These are phyloP conservation scores for Andinoacara biseriatus DNA, from an alignment of 2,113 vertebrate species.

Conservation along the genomic window DNA sequence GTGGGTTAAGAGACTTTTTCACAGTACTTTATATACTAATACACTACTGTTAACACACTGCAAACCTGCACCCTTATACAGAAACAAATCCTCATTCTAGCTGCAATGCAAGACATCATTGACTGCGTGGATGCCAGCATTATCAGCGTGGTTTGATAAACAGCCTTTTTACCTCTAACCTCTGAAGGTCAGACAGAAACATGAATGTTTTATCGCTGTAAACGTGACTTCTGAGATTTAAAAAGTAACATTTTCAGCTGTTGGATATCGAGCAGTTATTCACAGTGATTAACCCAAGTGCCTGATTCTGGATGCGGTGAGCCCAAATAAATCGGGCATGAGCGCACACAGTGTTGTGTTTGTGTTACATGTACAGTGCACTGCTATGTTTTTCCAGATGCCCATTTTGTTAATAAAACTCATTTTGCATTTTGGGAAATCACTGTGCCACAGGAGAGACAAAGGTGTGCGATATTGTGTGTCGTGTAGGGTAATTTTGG, in stretches of 20 bases:
- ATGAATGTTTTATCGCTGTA: background rate
- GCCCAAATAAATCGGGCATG: background rate
- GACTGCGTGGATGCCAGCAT: background rate
- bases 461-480: constrained; percentile 26
- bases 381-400: background rate
- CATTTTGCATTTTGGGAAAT: constrained; percentile 25
- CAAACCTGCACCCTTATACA: background rate
- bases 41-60: background rate
- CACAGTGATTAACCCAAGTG: background rate
- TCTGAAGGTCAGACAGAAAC: background rate
- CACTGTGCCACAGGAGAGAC: background rate
- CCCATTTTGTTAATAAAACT: constrained; percentile 28
- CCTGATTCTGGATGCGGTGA: background rate
- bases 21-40: background rate
- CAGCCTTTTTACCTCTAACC: background rate
- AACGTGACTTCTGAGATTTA: background rate
- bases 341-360: background rate
- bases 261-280: background rate
- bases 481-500: background rate
- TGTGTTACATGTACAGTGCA: background rate
- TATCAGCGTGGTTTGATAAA: background rate
- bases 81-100: background rate
- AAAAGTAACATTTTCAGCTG: background rate
- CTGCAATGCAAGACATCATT: background rate
- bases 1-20: no score